Evolutionary conservation across 2,888 invertebrate species (phyloP).

Genomic region (Standfussiana lucernea): DNA sequence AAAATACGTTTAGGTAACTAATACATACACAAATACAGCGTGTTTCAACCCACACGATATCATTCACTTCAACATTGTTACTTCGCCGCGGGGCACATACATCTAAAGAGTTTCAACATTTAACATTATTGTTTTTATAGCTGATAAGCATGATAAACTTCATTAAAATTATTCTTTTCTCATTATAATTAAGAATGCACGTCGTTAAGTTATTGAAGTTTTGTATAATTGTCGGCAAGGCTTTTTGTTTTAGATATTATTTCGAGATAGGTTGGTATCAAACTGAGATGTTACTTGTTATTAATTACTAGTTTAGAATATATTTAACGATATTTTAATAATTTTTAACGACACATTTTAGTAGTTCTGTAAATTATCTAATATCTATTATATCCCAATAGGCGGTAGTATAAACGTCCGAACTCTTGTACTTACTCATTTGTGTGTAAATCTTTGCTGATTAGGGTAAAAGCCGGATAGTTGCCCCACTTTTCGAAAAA

Average conservation of each 20-base stretch:
- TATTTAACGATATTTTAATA: conserved; percentile 30
- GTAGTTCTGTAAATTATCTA: neutral
- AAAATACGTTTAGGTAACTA: neutral
- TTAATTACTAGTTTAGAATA: conserved; percentile 22
- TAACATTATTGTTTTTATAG: conserved; percentile 54
- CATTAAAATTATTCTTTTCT: conserved; percentile 58
- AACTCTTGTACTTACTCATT: neutral
- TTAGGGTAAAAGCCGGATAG: too few species aligned
- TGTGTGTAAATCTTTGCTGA: neutral
- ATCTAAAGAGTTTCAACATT: conserved; percentile 23
- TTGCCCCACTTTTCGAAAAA: too few species aligned
- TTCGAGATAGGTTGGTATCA: conserved; percentile 45
- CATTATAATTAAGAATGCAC: conserved; percentile 58
- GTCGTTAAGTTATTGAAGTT: conserved; percentile 44
- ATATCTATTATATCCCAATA: neutral
- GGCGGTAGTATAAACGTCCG: neutral
- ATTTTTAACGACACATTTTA: neutral
- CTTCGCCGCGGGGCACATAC: conserved; percentile 49
- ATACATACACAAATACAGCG: neutral
- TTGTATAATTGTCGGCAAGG: conserved; percentile 28
- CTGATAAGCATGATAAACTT: conserved; percentile 49
- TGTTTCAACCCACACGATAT: conserved; percentile 32
- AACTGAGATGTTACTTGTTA: conserved; percentile 46
- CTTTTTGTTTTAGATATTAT: conserved; percentile 46
- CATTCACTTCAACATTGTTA: conserved; percentile 17